phyloP scores from a whole-genome alignment of 2,797 vertebrate genomes.

The Coccyzus lansbergi region DNA sequence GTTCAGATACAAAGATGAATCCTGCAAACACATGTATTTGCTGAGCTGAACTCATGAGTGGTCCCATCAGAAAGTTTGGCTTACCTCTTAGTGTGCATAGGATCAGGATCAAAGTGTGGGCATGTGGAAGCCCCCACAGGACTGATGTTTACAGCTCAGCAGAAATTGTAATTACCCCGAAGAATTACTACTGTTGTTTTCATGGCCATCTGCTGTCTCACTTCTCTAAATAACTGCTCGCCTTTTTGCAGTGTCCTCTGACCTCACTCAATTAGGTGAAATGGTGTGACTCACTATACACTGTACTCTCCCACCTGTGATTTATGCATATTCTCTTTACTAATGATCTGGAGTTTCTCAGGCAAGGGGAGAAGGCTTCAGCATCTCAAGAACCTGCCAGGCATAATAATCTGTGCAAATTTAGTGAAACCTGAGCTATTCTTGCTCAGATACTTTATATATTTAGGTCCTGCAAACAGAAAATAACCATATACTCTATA shows the following conservation, averaged over 20 bases:
- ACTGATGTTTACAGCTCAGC: conserved; percentile 52
- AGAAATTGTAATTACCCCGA: conserved; percentile 43
- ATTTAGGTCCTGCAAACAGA: neutral
- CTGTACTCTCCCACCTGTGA: neutral
- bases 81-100: neutral
- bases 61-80: neutral
- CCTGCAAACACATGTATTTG: neutral
- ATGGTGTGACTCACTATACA: neutral
- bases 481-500: neutral
- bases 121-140: conserved; percentile 38
- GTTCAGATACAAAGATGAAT: neutral
- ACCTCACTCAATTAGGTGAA: conserved; percentile 36
- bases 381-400: neutral
- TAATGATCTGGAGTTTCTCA: conserved; percentile 7
- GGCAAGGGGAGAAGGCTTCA: neutral
- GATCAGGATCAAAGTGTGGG: neutral
- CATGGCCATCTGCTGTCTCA: conserved; percentile 50
- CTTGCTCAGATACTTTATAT: neutral
- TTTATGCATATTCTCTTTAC: neutral
- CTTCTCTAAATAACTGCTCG: conserved; percentile 27
- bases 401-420: neutral
- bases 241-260: neutral
- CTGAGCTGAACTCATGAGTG: neutral
- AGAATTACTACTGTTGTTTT: conserved; percentile 53
- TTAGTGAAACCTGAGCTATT: neutral